These are phyloP conservation scores for Geophilus truncorum DNA, from an alignment of 2,888 invertebrate species.

Conservation along the genomic window DNA sequence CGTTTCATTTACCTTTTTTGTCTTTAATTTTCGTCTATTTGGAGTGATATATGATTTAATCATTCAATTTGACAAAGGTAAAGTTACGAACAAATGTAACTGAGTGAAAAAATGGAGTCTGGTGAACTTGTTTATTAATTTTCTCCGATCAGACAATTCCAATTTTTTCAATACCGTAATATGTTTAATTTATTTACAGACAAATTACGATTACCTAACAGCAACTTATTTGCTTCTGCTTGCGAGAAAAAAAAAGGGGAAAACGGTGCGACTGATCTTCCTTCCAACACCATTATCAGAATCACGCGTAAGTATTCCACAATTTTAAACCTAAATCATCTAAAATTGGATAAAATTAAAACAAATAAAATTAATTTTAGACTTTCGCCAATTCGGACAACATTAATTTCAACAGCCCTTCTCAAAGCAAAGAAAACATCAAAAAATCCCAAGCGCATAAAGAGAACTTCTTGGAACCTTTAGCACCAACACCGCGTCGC, in stretches of 20 bases:
- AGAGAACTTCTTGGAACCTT: constrained; percentile 46
- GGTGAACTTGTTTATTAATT: too few species aligned
- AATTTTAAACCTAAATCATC: too few species aligned
- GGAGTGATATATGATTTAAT: too few species aligned
- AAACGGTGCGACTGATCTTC: neutral
- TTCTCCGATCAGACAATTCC: too few species aligned
- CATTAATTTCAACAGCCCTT: too few species aligned
- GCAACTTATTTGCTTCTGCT: constrained; percentile 67
- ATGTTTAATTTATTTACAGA: constrained; percentile 46
- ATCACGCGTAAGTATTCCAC: neutral
- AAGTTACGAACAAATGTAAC: too few species aligned
- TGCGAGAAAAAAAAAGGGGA: constrained; percentile 52
- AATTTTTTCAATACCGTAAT: too few species aligned
- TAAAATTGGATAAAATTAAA: too few species aligned
- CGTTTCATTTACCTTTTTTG: too few species aligned
- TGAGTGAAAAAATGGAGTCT: too few species aligned
- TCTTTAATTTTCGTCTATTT: too few species aligned
- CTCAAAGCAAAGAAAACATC: neutral
- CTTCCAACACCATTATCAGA: neutral
- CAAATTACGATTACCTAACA: constrained; percentile 65
- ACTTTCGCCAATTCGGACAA: neutral
- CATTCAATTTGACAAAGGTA: too few species aligned
- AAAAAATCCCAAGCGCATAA: constrained; percentile 39
- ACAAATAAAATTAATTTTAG: neutral
- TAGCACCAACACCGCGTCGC: constrained; percentile 45